phyloP scores from a whole-genome alignment of 2,888 invertebrate species.

The Euclidia mi region DNA sequence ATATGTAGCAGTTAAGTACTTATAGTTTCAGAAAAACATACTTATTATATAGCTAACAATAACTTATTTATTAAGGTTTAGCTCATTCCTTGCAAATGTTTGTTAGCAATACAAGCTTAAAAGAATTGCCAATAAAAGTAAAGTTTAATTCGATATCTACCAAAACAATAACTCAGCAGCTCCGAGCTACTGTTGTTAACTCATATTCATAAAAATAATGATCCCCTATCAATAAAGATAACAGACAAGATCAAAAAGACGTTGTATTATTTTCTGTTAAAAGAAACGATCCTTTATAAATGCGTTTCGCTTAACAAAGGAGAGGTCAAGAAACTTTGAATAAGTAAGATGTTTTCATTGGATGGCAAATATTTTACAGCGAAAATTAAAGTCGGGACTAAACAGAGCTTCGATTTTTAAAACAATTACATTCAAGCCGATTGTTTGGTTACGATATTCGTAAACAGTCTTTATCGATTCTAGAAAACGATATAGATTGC shows the following conservation, averaged over 20 bases:
- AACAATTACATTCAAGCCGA: neutral
- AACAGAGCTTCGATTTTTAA: constrained; percentile 22
- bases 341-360: constrained; percentile 17
- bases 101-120: too few species aligned
- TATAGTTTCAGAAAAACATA: too few species aligned
- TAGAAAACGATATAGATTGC: too few species aligned
- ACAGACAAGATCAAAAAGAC: constrained; percentile 19
- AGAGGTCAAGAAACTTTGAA: constrained; percentile 21
- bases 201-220: constrained; percentile 18
- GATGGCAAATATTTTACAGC: constrained; percentile 65
- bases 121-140: too few species aligned
- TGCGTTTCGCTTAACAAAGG: constrained; percentile 16
- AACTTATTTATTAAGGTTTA: too few species aligned
- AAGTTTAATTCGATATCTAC: neutral
- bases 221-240: constrained; percentile 26
- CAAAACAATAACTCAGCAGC: neutral
- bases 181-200: neutral
- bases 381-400: constrained; percentile 63
- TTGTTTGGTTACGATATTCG: neutral
- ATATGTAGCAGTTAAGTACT: too few species aligned
- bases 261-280: constrained; percentile 18
- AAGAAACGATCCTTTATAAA: constrained; percentile 19
- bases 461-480: neutral
- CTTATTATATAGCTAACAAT: too few species aligned
- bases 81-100: too few species aligned